Conservation (phyloP, 1,140 invertebrate genomes). For the Drosophila yakuba region DNA sequence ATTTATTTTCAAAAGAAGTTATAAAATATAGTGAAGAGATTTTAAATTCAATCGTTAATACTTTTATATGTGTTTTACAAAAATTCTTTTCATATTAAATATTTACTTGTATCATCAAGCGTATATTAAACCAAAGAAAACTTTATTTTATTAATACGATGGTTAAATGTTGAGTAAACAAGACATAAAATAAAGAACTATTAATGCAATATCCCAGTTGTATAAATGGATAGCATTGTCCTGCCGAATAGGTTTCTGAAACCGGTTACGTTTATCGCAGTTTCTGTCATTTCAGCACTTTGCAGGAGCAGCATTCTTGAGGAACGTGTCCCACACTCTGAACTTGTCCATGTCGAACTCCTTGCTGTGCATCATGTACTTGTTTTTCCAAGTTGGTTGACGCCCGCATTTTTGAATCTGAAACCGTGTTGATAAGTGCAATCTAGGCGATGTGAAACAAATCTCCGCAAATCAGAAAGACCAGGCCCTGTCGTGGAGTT, state of each 20-base stretch:
- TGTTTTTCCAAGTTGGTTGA: too few species aligned
- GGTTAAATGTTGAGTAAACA: too few species aligned
- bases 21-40: too few species aligned
- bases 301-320: not conserved
- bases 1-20: too few species aligned
- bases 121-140: too few species aligned
- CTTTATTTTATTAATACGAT: too few species aligned
- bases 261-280: not conserved
- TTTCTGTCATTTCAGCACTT: not conserved
- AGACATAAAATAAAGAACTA: too few species aligned
- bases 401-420: conserved; percentile 33
- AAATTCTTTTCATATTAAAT: too few species aligned
- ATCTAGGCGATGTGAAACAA: conserved; percentile 46
- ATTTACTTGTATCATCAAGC: too few species aligned
- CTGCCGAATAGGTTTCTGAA: conserved; percentile 4
- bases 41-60: too few species aligned
- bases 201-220: too few species aligned
- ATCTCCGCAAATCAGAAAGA: not conserved
- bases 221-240: conserved; percentile 19
- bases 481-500: not conserved
- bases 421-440: conserved; percentile 42
- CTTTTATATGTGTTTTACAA: too few species aligned
- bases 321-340: conserved; percentile 28
- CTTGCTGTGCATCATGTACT: conserved; percentile 37
- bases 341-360: conserved; percentile 34